Base-by-base conservation (phyloP, 2,113 vertebrate genomes). In the Balaeniceps rex region DNA sequence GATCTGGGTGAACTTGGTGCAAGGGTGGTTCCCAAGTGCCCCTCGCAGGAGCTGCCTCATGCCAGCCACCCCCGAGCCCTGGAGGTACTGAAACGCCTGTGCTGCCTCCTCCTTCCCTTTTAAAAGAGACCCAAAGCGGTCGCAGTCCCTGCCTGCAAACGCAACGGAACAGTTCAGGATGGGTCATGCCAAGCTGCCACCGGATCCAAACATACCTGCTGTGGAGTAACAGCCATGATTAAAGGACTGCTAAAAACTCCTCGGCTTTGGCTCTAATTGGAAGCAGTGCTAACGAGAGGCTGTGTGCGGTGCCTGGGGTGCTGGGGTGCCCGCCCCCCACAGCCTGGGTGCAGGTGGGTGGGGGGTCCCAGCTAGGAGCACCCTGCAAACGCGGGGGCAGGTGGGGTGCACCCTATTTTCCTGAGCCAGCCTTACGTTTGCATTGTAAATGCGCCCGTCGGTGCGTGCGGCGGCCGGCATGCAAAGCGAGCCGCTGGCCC, bases 51-150 rank as follows among this genome's bases (percentile, higher is more conserved):
- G 6, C 28, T 34, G 33, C 23, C 54, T 44, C 21, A 1, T 26
- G 34, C 47, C 75, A 55, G 51, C 68, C 29, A 5, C 42, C 25
- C 23, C 31, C 0, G 5, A 29, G 24, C 34, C 40, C 55, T 6
- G 13, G 25, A 28, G 49, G 29, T 19, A 40, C n/a, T 4, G 1
- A 7, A 46, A n/a, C 2, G 4, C 14, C 31, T 8, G 17, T 5
- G 13, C 57, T 4, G 4, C 29, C 7, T 2, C 42, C 77, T 49
- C 26, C 51, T 42, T 14, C 36, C n/a, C 47, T 31, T 17, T 14
- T 3, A 14, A n/a, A 58, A 28, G 26, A 22, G 49, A 31, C 18
- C 36, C 44, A 18, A 58, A 63, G 8, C 1, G 3, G 26, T 6
- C 33, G 7, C 47, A 4, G 54, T 28, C 47, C 38, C 74, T 33